Percentiles rank a stretch among this genome's conserved stretches.
Conservation (phyloP, 2,113 vertebrate genomes). For the Carassius carassius region DNA sequence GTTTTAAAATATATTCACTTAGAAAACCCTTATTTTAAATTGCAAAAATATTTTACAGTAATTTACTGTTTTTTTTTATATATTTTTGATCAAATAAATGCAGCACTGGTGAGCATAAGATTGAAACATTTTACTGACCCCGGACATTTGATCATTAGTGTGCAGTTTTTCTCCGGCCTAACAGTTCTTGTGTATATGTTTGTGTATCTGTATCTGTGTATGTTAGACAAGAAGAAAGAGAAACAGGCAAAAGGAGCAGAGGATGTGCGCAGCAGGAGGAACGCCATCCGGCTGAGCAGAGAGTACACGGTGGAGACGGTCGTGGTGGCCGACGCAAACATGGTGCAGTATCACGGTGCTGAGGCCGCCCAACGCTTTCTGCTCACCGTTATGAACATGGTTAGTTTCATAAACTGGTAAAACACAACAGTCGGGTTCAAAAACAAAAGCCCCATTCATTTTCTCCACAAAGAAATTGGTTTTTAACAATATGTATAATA, state of each 20-base stretch:
- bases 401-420: conserved; percentile 56
- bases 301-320: conserved; percentile 90
- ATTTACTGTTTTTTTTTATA: too few relatives aligned
- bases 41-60: too few relatives aligned
- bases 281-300: conserved; percentile 78
- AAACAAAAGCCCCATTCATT: too few relatives aligned
- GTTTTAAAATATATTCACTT: too few relatives aligned
- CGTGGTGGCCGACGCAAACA: conserved; percentile 93
- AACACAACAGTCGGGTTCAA: too few relatives aligned
- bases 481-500: too few relatives aligned
- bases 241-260: conserved; percentile 58
- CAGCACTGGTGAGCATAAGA: too few relatives aligned
- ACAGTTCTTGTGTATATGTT: neutral
- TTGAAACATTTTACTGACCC: too few relatives aligned
- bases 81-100: too few relatives aligned
- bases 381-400: conserved; percentile 98
- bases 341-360: conserved; percentile 94
- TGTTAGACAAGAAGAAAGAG: conserved; percentile 80
- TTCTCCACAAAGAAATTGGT: too few relatives aligned
- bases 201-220: conserved; percentile 55
- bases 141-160: too few relatives aligned
- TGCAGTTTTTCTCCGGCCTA: neutral
- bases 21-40: too few relatives aligned
- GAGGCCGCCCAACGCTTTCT: conserved; percentile 92
- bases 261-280: conserved; percentile 82